Conservation (phyloP, 1,140 invertebrate species). For the Cyphomyrmex costatus region DNA sequence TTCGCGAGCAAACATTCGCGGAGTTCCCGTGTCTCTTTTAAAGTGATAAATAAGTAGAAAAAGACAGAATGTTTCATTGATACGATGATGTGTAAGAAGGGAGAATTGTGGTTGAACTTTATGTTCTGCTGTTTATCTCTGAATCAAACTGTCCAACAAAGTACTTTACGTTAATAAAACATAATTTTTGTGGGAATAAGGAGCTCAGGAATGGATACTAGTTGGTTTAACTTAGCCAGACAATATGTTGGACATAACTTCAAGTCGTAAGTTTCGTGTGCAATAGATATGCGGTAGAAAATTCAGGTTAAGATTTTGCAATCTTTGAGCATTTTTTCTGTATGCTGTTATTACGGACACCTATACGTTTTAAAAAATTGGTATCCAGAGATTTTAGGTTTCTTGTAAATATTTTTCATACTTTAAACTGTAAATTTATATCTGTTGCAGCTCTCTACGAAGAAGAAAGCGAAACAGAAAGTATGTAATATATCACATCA, state of each 20-base stretch:
- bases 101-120: slow-evolving; percentile 6
- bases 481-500: slow-evolving; percentile 84
- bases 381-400: neutral
- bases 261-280: slow-evolving; percentile 78
- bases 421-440: slow-evolving; percentile 11
- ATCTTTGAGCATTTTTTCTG: neutral
- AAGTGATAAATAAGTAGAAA: slow-evolving; percentile 24
- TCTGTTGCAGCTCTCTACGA: slow-evolving; percentile 93
- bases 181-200: slow-evolving; percentile 44
- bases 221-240: slow-evolving; percentile 71
- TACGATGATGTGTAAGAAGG: slow-evolving; percentile 23
- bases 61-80: slow-evolving; percentile 52
- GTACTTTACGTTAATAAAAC: slow-evolving; percentile 43
- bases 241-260: slow-evolving; percentile 78
- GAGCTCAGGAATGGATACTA: slow-evolving; percentile 81
- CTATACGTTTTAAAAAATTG: neutral
- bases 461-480: slow-evolving; percentile 94
- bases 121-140: neutral
- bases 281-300: neutral
- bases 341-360: neutral
- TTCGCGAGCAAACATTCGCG: slow-evolving; percentile 5
- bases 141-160: slow-evolving; percentile 30
- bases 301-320: slow-evolving; percentile 35
- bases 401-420: slow-evolving; percentile 20
- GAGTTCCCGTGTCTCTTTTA: slow-evolving; percentile 5